Evolutionary conservation across 2,888 invertebrate species (phyloP), one percentile per base, ranked within the genome.

Genomic region (Rhagium mordax): DNA sequence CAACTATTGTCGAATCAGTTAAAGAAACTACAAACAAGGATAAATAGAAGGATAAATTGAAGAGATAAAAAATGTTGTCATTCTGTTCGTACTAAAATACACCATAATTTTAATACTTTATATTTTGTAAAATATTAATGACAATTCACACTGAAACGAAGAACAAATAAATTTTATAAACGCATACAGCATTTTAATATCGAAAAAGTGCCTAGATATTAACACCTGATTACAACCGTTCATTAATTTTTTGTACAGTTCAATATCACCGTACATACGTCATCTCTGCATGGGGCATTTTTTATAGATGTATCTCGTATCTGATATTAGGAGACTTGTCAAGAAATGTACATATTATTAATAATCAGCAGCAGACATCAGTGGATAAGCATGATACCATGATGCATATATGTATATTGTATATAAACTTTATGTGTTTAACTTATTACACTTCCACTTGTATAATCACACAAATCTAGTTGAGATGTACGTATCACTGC

Each of bases 181-280:
- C 49, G 8, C 18, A 59, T n/a, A 62, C 49, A 49, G 24, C 6
- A 13, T 24, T 47, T n/a, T 7, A 33, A 33, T 33, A 15, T 13
- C 6, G 1, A 1, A 57, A 57, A 21, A 21, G 13, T 59, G 5
- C 29, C 6, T 41, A 10, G 60, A 33, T 41, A 41, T 60, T 61
- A 61, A 41, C 60, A 41, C 60, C 60, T 61, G 60, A 61, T 61
- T 61, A 48, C 24, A 24, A 20, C 24, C 20, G n/a, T 24, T 48
- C 20, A 48, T 20, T 47, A 62, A 62, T 24, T 48, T 49, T 27
- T 62, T 62, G 21, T 24, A 21, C 33, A 16, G n/a, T 6, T 48
- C 62, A 24, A 24, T 41, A 18, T 10, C 60, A 4, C 16, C 33
- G 1, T 7, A 16, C 41, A 60, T 41, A 41, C 7, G 49, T 48